A percentile compares a stretch with the other conserved stretches of the same genome.
Evolutionary conservation across 2,113 vertebrate genomes (phyloP).

Genomic region (Morphnarchus princeps): DNA sequence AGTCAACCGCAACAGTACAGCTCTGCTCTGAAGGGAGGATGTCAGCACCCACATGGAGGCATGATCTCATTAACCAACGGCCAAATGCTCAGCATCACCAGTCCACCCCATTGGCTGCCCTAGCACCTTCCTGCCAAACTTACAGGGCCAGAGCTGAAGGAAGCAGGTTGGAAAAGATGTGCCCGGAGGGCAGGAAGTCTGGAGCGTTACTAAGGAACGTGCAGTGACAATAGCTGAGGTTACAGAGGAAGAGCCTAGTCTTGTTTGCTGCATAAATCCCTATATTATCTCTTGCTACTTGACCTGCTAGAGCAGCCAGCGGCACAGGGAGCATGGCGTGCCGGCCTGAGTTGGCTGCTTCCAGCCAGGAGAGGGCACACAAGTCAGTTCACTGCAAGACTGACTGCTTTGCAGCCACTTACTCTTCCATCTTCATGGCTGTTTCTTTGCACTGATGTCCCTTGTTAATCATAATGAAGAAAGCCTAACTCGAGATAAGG

Average conservation of each 20-base stretch:
- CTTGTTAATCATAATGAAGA: neutral
- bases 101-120: neutral
- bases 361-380: slow-evolving; percentile 59
- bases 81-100: neutral
- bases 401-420: neutral
- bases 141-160: neutral
- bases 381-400: neutral
- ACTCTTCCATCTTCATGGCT: neutral
- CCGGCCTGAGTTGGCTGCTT: slow-evolving; percentile 23
- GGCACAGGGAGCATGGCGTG: neutral
- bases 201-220: neutral
- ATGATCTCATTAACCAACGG: neutral
- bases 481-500: slow-evolving; percentile 12
- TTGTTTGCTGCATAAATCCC: slow-evolving; percentile 33
- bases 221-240: neutral
- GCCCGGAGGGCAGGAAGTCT: neutral
- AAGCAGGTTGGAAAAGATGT: neutral
- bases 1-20: neutral
- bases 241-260: neutral
- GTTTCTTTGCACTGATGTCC: neutral
- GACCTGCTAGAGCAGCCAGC: slow-evolving; percentile 18
- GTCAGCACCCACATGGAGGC: neutral
- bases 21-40: neutral
- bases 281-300: neutral
- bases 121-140: neutral